Base-by-base conservation (phyloP, 2,113 vertebrate species). In the Pyrgilauda ruficollis region DNA sequence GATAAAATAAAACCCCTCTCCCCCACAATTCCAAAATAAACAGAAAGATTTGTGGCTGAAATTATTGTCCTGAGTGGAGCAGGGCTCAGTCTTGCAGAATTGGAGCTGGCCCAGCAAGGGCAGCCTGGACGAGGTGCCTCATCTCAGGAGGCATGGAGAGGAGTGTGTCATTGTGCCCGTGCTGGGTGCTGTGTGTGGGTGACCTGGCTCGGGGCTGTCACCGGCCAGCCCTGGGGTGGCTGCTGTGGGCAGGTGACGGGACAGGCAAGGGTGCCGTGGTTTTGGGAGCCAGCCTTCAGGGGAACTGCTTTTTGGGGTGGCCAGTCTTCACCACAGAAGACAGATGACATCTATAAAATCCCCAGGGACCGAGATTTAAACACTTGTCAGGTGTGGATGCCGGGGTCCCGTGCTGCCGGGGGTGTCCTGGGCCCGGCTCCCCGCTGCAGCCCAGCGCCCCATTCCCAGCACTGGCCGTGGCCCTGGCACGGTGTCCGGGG, bases 391-490 rank as follows among this genome's bases (percentile, higher is more conserved):
- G 15, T 15, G 47, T 15, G 66, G 5, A 2, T 23, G 58, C 0
- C 41, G 53, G 68, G 68, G 39, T 4, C 12, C 15, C 4, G 46
- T 26, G 33, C 37, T 61, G 12, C 11, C 3, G 41, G 53, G 31
- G 33, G 33, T 23, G 33, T 10, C 21, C 56, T 15, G 56, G 33
- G 6, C 0, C 4, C 4, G 6, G 58, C 24, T 26, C 16, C 20
- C 33, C 11, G 9, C 52, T 3, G 47, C 64, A 33, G 67, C 7
- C 31, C 66, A 4, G 63, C 30, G 13, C 19, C 16, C 22, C 0
- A 0, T 26, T 8, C 10, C 6, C 0, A 2, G 44, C 16, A 0
- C 0, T 0, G 2, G 21, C n/a, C 18, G 50, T 6, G 10, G 35
- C 35, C 35, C 35, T 37, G 6, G 50, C 37, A 4, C 0, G 0